Evolutionary conservation across 2,888 invertebrate genomes (phyloP), one percentile per base, ranked within the genome.

Genomic region (Ormyrus rosae): DNA sequence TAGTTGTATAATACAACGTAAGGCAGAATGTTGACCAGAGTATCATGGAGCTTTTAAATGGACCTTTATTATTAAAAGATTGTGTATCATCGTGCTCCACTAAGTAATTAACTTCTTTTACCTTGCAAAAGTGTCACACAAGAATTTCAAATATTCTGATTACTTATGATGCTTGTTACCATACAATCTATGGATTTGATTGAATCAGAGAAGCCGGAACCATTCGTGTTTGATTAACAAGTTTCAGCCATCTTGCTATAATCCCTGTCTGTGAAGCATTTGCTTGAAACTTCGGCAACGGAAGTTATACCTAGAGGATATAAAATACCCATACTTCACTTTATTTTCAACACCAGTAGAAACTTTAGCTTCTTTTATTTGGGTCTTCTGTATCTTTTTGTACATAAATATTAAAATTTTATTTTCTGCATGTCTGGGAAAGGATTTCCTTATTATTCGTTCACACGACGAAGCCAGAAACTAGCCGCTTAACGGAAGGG

Each of bases 1-100:
- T 83, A 80, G 82, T 82, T 83, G 74, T 60, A 64, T 80, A 83
- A 82, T 60, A 8, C 69, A 78, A 73, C 53, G 73, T 74, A 75
- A 82, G 68, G 61, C 69, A 79, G 75, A 81, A 71, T 79, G 55
- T 83, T 74, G 73, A 82, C 78, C 69, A 77, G 56, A 71, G 56
- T 74, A 72, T 77, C 50, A 63, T 71, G 72, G 68, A 80, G 68
- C 63, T 81, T 77, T 68, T 56, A 70, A 67, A 51, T 70, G 70
- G 63, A 70, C 61, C 53, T 67, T 72, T 72, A 67, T 72, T 67
- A 67, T 65, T 60, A 72, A 58, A 72, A 67, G 60, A 78, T 72
- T 72, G 72, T 72, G 61, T 78, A 67, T 78, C 72, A 78, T 72
- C 55, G 63, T 61, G 58, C n/a, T 50, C 11, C 6, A 11, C 19